Percentiles rank a stretch among this genome's conserved stretches.
These are phyloP conservation scores for Wiebesia pumilae DNA, from an alignment of 1,140 invertebrate species.

Conservation along the genomic window DNA sequence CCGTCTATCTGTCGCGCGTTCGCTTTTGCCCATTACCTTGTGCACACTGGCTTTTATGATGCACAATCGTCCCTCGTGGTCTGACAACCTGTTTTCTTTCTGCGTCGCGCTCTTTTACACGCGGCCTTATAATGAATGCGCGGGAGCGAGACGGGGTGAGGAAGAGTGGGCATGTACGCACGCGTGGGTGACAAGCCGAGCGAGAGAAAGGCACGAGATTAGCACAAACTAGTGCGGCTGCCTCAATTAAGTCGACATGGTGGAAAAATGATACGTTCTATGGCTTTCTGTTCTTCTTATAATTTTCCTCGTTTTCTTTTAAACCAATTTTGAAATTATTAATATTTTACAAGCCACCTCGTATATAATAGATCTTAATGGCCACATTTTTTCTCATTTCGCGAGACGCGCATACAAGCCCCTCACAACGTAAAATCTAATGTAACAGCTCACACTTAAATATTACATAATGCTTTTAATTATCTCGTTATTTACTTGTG, in stretches of 20 bases:
- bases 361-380: neutral
- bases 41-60: conserved; percentile 6
- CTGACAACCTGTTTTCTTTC: conserved; percentile 32
- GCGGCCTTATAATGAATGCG: neutral
- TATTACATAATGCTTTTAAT: no score
- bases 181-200: neutral
- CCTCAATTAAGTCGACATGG: neutral
- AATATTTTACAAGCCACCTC: neutral
- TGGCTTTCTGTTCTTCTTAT: neutral
- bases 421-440: no score
- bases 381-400: no score
- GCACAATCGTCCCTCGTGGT: neutral
- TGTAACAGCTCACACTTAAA: no score
- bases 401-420: no score
- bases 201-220: neutral
- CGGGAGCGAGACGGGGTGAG: neutral
- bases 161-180: neutral
- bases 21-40: neutral
- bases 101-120: neutral
- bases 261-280: neutral
- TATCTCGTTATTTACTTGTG: no score
- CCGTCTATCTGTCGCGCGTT: no score
- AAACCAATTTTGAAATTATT: neutral
- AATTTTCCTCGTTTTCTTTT: neutral
- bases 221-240: neutral